phyloP scores from a whole-genome alignment of 2,113 vertebrate genomes.

The Eclectus roratus region DNA sequence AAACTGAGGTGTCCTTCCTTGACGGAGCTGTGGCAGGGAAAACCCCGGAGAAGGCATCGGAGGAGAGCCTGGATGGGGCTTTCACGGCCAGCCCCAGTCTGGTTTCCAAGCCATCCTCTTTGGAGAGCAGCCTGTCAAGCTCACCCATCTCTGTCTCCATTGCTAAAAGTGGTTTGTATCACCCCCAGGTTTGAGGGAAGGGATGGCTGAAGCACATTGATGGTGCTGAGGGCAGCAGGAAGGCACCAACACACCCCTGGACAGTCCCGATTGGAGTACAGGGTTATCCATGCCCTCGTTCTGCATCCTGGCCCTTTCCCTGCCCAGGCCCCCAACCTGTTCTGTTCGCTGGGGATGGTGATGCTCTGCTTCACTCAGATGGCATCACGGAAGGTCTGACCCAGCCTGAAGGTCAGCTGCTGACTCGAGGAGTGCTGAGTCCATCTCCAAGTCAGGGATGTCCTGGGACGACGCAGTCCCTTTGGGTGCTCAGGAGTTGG shows the following conservation, averaged over 20 bases:
- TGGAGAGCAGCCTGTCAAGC: not conserved
- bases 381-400: not conserved
- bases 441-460: not conserved
- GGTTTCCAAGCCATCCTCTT: not conserved
- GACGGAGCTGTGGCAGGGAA: fast-evolving
- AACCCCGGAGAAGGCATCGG: fast-evolving
- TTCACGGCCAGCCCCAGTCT: not conserved
- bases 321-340: not conserved
- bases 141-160: not conserved
- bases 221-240: not conserved
- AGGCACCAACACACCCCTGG: not conserved
- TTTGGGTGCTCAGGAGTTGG: not conserved
- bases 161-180: not conserved
- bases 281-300: fast-evolving
- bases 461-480: not conserved
- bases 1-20: not conserved
- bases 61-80: not conserved
- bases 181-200: not conserved
- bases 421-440: not conserved
- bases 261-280: not conserved
- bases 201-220: not conserved
- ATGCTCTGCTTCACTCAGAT: not conserved
- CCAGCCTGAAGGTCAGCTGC: not conserved
- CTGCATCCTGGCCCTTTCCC: not conserved
- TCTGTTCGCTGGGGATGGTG: not conserved